Evolutionary conservation across 2,797 vertebrate genomes (phyloP).

Genomic region (Gouania willdenowi): DNA sequence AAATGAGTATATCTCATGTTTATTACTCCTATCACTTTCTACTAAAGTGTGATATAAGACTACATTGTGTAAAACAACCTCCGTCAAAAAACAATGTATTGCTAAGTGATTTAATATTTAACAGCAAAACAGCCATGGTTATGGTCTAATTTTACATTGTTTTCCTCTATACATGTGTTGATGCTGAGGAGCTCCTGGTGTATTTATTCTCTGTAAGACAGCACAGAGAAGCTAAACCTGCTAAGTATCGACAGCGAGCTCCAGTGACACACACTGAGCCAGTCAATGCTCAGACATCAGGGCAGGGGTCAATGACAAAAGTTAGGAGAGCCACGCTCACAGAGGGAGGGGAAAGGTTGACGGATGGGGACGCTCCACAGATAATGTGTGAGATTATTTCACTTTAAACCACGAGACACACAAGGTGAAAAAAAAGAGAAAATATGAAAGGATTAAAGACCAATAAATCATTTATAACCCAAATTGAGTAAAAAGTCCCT

Average conservation of each 20-base stretch:
- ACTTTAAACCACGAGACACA: slow-evolving; percentile 36
- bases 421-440: slow-evolving; percentile 42
- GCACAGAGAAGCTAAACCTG: slow-evolving; percentile 75
- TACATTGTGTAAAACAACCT: too few relatives aligned
- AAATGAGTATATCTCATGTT: too few relatives aligned
- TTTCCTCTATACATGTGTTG: slow-evolving; percentile 51
- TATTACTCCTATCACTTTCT: too few relatives aligned
- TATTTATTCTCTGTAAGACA: slow-evolving; percentile 71
- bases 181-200: slow-evolving; percentile 49
- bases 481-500: too few relatives aligned
- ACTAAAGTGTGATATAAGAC: too few relatives aligned
- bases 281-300: slow-evolving; percentile 75
- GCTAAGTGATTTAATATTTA: too few relatives aligned
- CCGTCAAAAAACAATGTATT: too few relatives aligned
- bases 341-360: slow-evolving; percentile 28
- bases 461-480: too few relatives aligned
- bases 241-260: slow-evolving; percentile 82
- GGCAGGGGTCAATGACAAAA: slow-evolving; percentile 79
- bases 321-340: slow-evolving; percentile 47
- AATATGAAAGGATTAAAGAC: slow-evolving; percentile 6
- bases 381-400: slow-evolving; percentile 56
- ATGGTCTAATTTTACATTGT: too few relatives aligned
- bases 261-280: slow-evolving; percentile 74
- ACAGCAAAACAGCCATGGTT: too few relatives aligned
- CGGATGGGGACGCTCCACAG: slow-evolving; percentile 35